phyloP scores from a whole-genome alignment of 2,888 invertebrate genomes.

The Cryptops parisi region DNA sequence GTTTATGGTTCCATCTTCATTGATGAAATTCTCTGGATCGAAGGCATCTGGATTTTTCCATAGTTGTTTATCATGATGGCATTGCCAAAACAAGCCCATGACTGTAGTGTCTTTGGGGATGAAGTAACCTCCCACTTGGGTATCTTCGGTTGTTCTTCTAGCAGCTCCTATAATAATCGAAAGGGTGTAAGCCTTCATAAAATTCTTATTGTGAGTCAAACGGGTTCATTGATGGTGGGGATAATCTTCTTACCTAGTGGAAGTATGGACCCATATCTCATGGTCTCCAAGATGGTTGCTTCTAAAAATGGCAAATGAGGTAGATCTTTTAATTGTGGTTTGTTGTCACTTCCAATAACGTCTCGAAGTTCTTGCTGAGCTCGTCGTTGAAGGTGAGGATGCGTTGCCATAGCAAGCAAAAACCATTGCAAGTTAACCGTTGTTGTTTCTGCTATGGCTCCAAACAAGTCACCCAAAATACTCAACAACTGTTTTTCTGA shows the following conservation, averaged over 20 bases:
- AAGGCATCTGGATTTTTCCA: slow-evolving; percentile 78
- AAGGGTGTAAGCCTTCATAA: no score
- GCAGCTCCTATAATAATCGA: slow-evolving; percentile 44
- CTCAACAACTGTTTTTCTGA: slow-evolving; percentile 77
- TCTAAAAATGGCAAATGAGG: slow-evolving; percentile 67
- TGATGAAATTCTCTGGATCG: slow-evolving; percentile 65
- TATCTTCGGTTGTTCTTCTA: slow-evolving; percentile 36
- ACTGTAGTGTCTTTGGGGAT: slow-evolving; percentile 74
- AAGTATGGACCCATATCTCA: slow-evolving; percentile 75
- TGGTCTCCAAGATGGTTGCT: slow-evolving; percentile 69
- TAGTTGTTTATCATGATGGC: slow-evolving; percentile 76
- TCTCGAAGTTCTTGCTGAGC: slow-evolving; percentile 75
- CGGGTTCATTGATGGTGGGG: no score
- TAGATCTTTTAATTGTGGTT: slow-evolving; percentile 67
- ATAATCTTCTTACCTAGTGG: slow-evolving; percentile 55
- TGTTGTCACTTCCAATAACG: slow-evolving; percentile 47
- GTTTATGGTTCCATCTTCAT: slow-evolving; percentile 59
- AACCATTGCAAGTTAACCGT: slow-evolving; percentile 80
- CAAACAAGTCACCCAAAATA: slow-evolving; percentile 76
- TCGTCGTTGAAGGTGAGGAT: slow-evolving; percentile 61
- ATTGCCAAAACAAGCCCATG: slow-evolving; percentile 69
- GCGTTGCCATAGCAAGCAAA: slow-evolving; percentile 69
- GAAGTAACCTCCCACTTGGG: slow-evolving; percentile 59
- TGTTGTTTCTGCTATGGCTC: slow-evolving; percentile 86
- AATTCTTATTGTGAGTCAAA: no score